Base-by-base conservation (phyloP, 2,888 invertebrate genomes). In the Sminthurides aquaticus region DNA sequence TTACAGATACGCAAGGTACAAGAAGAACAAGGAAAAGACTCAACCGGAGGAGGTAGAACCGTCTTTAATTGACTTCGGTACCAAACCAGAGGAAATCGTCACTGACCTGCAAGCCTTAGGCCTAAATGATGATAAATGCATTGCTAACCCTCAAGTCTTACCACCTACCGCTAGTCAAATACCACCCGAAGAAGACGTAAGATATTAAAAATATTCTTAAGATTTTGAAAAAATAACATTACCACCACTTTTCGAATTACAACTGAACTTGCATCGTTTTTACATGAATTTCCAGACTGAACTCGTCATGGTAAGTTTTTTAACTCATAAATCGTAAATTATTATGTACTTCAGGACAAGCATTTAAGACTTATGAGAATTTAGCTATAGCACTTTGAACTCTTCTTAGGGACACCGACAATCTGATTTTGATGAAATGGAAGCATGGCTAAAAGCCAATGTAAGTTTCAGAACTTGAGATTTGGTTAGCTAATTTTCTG, bases 341-440 rank as follows among this genome's bases (percentile, higher is more conserved):
- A 43, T 43, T 18, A 43, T 43, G 11, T 43, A 43, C 43, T 43
- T 43, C 43, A 43, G 43, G n/a, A n/a, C n/a, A n/a, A n/a, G n/a
- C n/a, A n/a, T n/a, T n/a, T n/a, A n/a, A n/a, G n/a, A n/a, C n/a
- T n/a, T n/a, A n/a, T n/a, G n/a, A n/a, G n/a, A n/a, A n/a, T n/a
- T n/a, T n/a, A n/a, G n/a, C n/a, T n/a, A n/a, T n/a, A n/a, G n/a
- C n/a, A n/a, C n/a, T n/a, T 34, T 34, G 43, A 34, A 34, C 20
- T 52, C 22, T 52, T 52, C 20, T 15, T 22, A 77, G 77, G 75
- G 74, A 69, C 76, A 76, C 66, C 75, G 87, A 83, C 88, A 90
- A 79, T 86, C 87, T 79, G 93, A 94, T 81, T 90, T 93, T 81
- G 90, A 89, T 82, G 94, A 94, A 82, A 94, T 93, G 84, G 90